These are phyloP conservation scores for Xyrichtys novacula DNA, from an alignment of 2,797 vertebrate species.

Conservation along the genomic window DNA sequence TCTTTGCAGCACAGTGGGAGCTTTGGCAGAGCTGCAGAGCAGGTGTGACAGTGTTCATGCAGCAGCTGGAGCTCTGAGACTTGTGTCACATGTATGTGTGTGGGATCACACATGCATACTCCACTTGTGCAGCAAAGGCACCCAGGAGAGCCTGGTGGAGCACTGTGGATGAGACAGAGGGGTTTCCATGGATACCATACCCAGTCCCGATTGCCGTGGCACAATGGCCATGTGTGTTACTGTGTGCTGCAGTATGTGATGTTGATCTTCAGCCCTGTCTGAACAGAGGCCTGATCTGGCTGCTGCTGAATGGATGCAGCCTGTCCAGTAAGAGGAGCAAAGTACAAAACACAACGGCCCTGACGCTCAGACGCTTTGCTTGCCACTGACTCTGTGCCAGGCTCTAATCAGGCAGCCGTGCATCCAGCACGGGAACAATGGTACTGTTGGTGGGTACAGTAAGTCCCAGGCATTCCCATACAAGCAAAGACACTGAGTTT, in stretches of 20 bases:
- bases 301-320: slow-evolving; percentile 37
- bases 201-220: not conserved
- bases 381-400: slow-evolving; percentile 63
- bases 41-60: slow-evolving; percentile 9
- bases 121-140: not conserved
- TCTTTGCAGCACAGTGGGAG: not conserved
- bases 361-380: not conserved
- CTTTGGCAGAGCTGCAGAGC: slow-evolving; percentile 33
- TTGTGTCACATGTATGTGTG: slow-evolving; percentile 10
- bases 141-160: slow-evolving; percentile 32
- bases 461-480: slow-evolving; percentile 39
- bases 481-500: slow-evolving; percentile 31
- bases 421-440: slow-evolving; percentile 68
- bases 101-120: slow-evolving; percentile 32
- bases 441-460: slow-evolving; percentile 49
- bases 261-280: slow-evolving; percentile 33
- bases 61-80: slow-evolving; percentile 20
- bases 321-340: slow-evolving; percentile 43
- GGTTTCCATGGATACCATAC: slow-evolving; percentile 56
- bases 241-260: slow-evolving; percentile 28
- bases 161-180: not conserved
- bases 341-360: slow-evolving; percentile 25
- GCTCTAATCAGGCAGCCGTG: slow-evolving; percentile 71
- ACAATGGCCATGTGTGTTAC: slow-evolving; percentile 20
- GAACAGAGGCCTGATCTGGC: slow-evolving; percentile 27